Conservation (phyloP, 2,113 vertebrate genomes). For the Haemorhous mexicanus region DNA sequence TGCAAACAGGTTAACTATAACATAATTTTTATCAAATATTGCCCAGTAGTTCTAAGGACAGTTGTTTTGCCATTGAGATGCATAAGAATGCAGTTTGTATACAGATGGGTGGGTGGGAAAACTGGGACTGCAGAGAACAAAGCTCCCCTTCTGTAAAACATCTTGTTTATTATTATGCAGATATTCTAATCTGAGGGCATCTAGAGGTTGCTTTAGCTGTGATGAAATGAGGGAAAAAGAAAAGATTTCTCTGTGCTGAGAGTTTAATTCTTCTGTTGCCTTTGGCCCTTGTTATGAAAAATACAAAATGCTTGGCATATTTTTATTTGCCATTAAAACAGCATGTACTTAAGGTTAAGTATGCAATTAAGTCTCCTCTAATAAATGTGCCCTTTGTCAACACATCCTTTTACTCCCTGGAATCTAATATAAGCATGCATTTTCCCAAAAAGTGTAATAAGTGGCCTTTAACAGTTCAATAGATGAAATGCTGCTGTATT, state of each 20-base stretch:
- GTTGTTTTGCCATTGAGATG: neutral
- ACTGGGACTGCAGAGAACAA: neutral
- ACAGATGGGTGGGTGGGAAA: neutral
- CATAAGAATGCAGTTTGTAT: neutral
- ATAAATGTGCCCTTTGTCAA: conserved; percentile 18
- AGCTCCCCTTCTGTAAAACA: neutral
- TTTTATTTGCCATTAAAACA: conserved; percentile 21
- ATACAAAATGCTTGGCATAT: neutral
- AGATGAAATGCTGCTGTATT: neutral
- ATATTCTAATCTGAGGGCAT: neutral
- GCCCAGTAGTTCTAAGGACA: neutral
- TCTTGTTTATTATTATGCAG: neutral
- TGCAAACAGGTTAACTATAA: neutral
- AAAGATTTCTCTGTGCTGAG: neutral
- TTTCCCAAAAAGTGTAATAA: neutral
- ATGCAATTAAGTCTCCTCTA: conserved; percentile 23
- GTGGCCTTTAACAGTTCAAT: neutral
- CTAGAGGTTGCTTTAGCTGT: neutral
- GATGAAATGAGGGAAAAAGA: neutral
- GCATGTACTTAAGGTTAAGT: conserved; percentile 10
- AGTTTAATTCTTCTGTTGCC: neutral
- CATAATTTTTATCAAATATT: neutral
- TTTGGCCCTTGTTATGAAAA: neutral
- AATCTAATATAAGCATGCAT: neutral
- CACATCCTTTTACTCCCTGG: neutral